Evolutionary conservation across 92 coral and sea anemone genomes (phyloP).

Genomic region (Zoanthus sociatus): DNA sequence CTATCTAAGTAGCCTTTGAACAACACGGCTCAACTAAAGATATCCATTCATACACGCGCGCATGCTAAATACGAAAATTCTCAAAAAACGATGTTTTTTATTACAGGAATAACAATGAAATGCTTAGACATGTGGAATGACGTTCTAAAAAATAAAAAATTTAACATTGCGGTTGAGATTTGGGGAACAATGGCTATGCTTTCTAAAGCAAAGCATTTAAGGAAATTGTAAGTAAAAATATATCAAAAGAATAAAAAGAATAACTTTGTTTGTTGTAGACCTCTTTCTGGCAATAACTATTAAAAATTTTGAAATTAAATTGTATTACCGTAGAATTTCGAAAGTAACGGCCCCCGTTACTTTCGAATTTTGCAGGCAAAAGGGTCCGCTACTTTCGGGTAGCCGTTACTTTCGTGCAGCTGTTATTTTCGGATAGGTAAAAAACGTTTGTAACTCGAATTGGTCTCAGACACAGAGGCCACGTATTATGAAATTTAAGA

Average conservation of each 20-base stretch:
- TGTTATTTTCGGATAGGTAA: too few species aligned
- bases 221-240: conserved; percentile 8
- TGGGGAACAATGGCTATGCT: not conserved
- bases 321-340: too few species aligned
- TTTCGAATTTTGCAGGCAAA: too few species aligned
- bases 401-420: too few species aligned
- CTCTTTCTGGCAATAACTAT: too few species aligned
- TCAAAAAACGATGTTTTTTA: not conserved
- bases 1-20: not conserved
- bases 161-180: not conserved
- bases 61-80: too few species aligned
- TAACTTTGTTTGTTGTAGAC: not conserved
- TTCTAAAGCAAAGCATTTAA: not conserved
- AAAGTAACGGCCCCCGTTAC: too few species aligned
- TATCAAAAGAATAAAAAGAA: not conserved
- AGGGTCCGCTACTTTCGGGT: too few species aligned
- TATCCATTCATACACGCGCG: not conserved
- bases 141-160: not conserved
- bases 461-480: too few species aligned
- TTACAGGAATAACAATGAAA: conserved; percentile 23
- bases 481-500: too few species aligned
- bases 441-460: too few species aligned
- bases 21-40: not conserved
- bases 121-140: conserved; percentile 26
- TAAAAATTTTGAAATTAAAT: too few species aligned